Conservation (phyloP, 2,113 vertebrate genomes). For the Anthoscopus minutus region DNA sequence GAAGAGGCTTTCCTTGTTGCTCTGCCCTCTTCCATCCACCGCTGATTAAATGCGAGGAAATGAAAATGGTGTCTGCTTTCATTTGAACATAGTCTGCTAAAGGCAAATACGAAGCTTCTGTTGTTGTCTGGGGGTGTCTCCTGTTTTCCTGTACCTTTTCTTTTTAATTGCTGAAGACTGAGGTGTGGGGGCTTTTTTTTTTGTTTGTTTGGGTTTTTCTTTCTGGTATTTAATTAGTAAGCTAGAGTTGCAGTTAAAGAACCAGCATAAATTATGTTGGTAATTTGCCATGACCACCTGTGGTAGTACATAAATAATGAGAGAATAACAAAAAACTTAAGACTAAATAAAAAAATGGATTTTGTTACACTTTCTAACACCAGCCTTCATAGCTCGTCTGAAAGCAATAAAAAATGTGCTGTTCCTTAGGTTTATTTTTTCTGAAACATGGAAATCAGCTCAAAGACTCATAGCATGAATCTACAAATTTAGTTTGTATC, state of each 20-base stretch:
- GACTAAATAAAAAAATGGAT: not conserved
- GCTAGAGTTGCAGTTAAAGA: not conserved
- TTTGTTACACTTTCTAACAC: not conserved
- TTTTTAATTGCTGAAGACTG: not conserved
- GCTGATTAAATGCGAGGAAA: not conserved
- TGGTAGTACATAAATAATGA: constrained; percentile 7
- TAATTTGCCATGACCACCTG: constrained; percentile 13
- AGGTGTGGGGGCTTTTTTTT: not conserved
- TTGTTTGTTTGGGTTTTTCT: not conserved
- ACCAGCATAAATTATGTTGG: not conserved
- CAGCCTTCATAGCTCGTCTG: not conserved
- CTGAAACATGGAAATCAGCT: not conserved
- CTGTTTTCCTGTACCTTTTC: not conserved
- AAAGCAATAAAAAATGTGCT: not conserved
- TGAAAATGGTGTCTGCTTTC: not conserved
- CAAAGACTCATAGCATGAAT: not conserved
- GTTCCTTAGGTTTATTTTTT: not conserved
- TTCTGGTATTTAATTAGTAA: not conserved
- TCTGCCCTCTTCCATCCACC: not conserved
- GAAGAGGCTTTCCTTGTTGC: not conserved
- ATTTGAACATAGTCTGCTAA: not conserved
- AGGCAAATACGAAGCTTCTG: not conserved
- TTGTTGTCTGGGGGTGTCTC: not conserved
- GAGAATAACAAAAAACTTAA: not conserved
- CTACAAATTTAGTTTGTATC: not conserved